phyloP scores from a whole-genome alignment of 2,113 vertebrate species.

The Sinocyclocheilus anshuiensis region DNA sequence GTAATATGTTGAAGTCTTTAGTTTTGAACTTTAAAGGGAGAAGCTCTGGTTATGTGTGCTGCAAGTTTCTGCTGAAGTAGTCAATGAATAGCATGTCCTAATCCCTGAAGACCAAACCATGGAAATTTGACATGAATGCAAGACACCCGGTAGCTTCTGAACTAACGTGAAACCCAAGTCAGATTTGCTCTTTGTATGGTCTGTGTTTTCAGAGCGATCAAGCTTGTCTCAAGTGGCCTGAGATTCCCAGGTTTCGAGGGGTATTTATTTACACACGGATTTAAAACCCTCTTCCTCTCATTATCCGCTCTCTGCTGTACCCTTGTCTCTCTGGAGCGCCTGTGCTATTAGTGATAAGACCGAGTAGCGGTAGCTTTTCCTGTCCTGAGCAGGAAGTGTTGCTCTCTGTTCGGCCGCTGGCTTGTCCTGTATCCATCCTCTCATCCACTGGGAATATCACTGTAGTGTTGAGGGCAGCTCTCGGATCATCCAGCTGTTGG shows the following conservation, averaged over 20 bases:
- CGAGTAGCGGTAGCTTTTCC: slow-evolving; percentile 74
- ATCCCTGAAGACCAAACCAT: neutral
- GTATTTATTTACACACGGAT: slow-evolving; percentile 9
- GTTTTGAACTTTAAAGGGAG: slow-evolving; percentile 35
- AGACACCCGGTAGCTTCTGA: neutral
- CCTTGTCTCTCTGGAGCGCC: slow-evolving; percentile 54
- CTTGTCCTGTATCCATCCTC: slow-evolving; percentile 30
- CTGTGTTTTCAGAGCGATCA: neutral
- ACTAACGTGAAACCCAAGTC: neutral
- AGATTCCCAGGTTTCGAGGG: neutral
- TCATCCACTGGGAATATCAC: slow-evolving; percentile 53
- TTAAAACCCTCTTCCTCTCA: slow-evolving; percentile 43
- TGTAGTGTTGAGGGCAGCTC: neutral
- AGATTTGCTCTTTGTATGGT: neutral
- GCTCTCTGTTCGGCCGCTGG: slow-evolving; percentile 55
- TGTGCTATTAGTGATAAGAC: slow-evolving; percentile 74
- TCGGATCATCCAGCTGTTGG: slow-evolving; percentile 13
- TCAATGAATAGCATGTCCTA: slow-evolving; percentile 11
- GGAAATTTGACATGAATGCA: neutral
- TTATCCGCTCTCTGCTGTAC: slow-evolving; percentile 40
- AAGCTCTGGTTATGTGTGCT: slow-evolving; percentile 9
- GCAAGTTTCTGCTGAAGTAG: slow-evolving; percentile 29
- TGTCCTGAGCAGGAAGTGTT: slow-evolving; percentile 71
- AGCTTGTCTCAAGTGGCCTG: neutral
- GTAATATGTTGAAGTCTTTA: slow-evolving; percentile 39